Evolutionary conservation across 2,113 vertebrate genomes (phyloP), one percentile per base, ranked within the genome.

Genomic region (Cygnus buccinator): DNA sequence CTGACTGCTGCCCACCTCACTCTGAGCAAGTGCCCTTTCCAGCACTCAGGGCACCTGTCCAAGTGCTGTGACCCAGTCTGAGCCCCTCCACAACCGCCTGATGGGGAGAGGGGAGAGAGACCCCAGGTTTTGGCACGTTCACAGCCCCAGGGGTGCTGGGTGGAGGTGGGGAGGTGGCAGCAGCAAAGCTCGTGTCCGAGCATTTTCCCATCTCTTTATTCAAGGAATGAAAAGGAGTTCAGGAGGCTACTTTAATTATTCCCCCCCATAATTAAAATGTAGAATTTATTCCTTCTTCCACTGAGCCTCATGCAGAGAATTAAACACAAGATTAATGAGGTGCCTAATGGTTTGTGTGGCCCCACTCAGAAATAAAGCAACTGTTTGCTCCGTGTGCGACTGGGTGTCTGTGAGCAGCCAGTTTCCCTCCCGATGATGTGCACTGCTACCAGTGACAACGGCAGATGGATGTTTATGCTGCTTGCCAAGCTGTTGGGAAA

Each of bases 241-340:
- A 52, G n/a, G 67, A 84, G 57, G 70, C 39, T 65, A 2, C 62
- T 67, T 33, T 44, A 21, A n/a, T 79, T 72, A 39, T 68, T 71
- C 57, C 33, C 26, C 10, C 10, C 48, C 18, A 3, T 61, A 89
- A 95, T 91, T 93, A 93, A 90, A 87, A 25, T 1, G 20, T 14
- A 66, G 81, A 83, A 66, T 91, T 73, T 58, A 89, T 55, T 92
- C 46, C 74, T 85, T 25, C 33, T 93, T 44, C 62, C 89, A 85
- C 66, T 1, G 16, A 89, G 84, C n/a, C 84, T 91, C 93, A 76
- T 6, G 74, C 84, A 94, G 91, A 76, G 92, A 91, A 87, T 83
- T 37, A 87, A 85, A 31, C 71, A 37, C 20, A 31, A 94, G 96
- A 96, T 95, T 93, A 91, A 96, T 58, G 81, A 95, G 82, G 71